phyloP scores from a whole-genome alignment of 2,113 vertebrate species.

The Pluvianellus socialis region DNA sequence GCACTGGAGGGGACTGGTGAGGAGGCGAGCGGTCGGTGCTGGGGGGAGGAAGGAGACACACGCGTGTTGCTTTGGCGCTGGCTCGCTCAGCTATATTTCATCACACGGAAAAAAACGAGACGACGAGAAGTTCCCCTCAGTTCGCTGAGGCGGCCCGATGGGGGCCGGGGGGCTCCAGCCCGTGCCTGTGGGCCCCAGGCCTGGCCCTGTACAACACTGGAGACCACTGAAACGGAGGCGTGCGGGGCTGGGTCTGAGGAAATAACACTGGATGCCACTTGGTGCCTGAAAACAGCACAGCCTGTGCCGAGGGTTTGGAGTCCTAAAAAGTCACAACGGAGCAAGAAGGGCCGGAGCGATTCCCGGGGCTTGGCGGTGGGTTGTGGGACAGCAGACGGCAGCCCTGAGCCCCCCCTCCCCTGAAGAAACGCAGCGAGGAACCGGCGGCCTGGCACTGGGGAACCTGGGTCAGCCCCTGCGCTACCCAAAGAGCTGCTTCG shows the following conservation, averaged over 20 bases:
- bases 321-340: not conserved
- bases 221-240: not conserved
- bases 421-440: not conserved
- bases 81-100: constrained; percentile 45
- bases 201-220: constrained; percentile 25
- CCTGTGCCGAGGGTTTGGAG: not conserved
- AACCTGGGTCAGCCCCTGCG: not conserved
- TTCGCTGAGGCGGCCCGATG: not conserved
- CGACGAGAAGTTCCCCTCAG: not conserved
- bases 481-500: not conserved
- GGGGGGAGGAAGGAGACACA: not conserved
- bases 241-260: constrained; percentile 5
- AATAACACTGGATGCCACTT: not conserved
- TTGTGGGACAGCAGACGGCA: fast-evolving
- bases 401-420: not conserved
- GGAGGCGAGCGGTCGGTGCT: fast-evolving
- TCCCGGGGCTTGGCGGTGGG: not conserved
- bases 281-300: not conserved
- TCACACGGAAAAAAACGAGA: not conserved
- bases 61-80: not conserved
- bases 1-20: fast-evolving
- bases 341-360: not conserved
- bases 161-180: not conserved
- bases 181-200: not conserved
- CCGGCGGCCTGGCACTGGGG: not conserved